Base-by-base conservation (phyloP, 2,797 vertebrate genomes). In the Acipenser ruthenus region DNA sequence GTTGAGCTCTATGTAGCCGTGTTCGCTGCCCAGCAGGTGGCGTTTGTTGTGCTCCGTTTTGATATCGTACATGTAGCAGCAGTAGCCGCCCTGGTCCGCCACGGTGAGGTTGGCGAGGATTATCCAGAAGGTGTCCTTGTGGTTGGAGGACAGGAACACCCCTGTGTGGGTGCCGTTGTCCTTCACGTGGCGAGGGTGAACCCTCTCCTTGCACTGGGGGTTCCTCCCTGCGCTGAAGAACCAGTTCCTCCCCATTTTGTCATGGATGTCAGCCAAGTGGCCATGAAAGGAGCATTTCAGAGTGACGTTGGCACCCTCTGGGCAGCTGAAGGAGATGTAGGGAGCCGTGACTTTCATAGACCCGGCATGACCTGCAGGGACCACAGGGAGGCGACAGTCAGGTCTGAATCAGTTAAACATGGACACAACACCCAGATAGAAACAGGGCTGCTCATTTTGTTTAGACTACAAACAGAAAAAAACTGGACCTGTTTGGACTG, bases 51-150 rank as follows among this genome's bases (percentile, higher is more conserved):
- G 1, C 6, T 79, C 80, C 60, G 49, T 2, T 10, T 75, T 65
- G 2, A 79, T 0, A 52, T 94, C 94, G 3, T 86, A 37, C 1
- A 83, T 67, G 0, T 90, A 62, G 63, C 96, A 98, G 84, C 96
- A 99, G 85, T 99, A 98, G 63, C 91, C 85, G 6, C 96, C 96
- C 0, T 91, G 87, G 75, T 96, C 93, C 0, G 50, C 48, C 0
- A 1, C 8, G 0, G 85, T 92, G 75, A 99, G 72, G 18, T 93
- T 88, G 61, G 50, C 66, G 70, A 99, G 71, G 48, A 69, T 47
- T 55, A 95, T 60, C 71, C 89, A 89, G 75, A 96, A 90, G 60
- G 73, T 76, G 0, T 86, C 77, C 0, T 78, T 74, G 8, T 69
- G 68, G 18, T 64, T 61, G 0, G 67, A 77, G 6, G 76, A 71